phyloP scores from a whole-genome alignment of 2,797 vertebrate species.

The Gallinago stenura region DNA sequence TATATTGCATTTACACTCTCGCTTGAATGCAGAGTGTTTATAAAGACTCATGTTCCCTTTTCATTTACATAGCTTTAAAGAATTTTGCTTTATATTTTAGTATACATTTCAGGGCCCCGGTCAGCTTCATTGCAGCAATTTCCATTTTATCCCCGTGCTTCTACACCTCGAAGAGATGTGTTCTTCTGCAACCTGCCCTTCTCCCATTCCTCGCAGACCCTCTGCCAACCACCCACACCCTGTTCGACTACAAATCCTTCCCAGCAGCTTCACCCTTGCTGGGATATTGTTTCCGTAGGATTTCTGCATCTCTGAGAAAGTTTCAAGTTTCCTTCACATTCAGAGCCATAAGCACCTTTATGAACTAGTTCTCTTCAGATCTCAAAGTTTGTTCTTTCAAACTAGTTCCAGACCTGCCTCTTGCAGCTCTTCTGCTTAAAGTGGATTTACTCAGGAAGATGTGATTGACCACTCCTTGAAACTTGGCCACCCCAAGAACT shows the following conservation, averaged over 20 bases:
- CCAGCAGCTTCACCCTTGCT: not conserved
- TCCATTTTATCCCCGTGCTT: not conserved
- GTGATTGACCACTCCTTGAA: accelerated
- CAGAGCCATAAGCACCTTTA: not conserved
- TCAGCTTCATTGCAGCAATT: not conserved
- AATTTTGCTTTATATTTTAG: not conserved
- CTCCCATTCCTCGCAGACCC: not conserved
- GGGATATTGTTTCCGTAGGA: not conserved
- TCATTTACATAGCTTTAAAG: not conserved
- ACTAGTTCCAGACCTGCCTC: not conserved
- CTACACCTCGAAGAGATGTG: not conserved
- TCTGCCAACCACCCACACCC: not conserved
- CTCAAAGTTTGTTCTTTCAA: not conserved
- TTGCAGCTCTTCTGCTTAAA: not conserved
- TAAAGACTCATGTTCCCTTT: not conserved
- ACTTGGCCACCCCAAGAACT: not conserved
- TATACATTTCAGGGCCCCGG: not conserved
- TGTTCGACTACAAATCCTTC: not conserved
- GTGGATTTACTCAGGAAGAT: not conserved
- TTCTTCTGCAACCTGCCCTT: not conserved
- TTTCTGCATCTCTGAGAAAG: not conserved
- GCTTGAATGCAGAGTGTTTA: accelerated
- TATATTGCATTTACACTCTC: not conserved
- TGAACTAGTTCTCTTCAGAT: not conserved
- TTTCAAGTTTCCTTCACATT: not conserved